Evolutionary conservation across 2,797 vertebrate species (phyloP).

Genomic region (Masticophis lateralis): DNA sequence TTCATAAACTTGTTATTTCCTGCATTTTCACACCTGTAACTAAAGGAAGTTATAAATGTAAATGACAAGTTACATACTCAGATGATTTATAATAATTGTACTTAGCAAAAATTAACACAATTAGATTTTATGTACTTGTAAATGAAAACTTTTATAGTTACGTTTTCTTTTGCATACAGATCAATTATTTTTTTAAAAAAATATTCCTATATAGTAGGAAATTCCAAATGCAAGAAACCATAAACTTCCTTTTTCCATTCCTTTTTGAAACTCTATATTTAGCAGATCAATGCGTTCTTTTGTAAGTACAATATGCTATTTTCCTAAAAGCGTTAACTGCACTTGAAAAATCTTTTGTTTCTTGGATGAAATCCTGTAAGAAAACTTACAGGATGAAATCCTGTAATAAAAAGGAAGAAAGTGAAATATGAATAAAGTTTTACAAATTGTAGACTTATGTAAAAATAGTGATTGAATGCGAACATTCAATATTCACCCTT

Average conservation of each 20-base stretch:
- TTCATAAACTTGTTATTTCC: not conserved
- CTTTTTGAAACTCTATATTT: constrained; percentile 43
- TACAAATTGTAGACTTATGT: not conserved
- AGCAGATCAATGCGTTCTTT: constrained; percentile 31
- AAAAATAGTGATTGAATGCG: not conserved
- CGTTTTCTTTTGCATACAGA: constrained; percentile 39
- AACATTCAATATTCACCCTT: not conserved
- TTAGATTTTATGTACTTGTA: not conserved
- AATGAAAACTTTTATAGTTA: constrained; percentile 35
- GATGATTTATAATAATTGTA: not conserved
- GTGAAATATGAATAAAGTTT: not conserved
- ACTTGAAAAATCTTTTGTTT: not conserved
- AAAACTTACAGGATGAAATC: not conserved
- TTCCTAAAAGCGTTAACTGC: not conserved
- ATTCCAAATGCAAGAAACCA: constrained; percentile 49
- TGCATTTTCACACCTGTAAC: not conserved
- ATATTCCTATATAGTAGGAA: constrained; percentile 20
- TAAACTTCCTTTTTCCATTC: constrained; percentile 33
- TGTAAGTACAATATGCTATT: constrained; percentile 12
- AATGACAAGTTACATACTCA: not conserved
- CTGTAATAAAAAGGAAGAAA: not conserved
- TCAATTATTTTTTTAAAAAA: not conserved
- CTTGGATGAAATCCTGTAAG: not conserved
- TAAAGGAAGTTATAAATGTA: constrained; percentile 1
- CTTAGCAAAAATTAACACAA: not conserved